Evolutionary conservation across 2,888 invertebrate species (phyloP), one percentile per base, ranked within the genome.

Genomic region (Eremobia ochroleuca): DNA sequence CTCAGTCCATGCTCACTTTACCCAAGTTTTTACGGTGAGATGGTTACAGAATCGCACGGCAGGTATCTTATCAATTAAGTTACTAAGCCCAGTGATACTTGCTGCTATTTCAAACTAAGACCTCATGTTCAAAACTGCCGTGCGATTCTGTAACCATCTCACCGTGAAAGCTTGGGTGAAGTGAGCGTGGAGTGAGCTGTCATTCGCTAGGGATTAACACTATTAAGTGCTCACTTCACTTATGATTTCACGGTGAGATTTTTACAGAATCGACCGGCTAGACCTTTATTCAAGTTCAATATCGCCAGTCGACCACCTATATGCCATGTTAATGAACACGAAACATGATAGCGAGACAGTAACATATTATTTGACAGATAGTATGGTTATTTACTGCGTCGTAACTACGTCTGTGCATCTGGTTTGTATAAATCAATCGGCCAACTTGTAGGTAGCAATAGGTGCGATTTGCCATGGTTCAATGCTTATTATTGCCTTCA

Each of bases 381-480:
- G 76, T 83, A 65, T 65, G 49, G 76, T 77, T 79, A 79, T 87
- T 83, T 79, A 85, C 70, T 66, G 68, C 66, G 52, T 67, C 66
- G 70, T 85, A 76, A 68, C 76, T 71, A 78, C 79, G 59, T 65
- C 49, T 67, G 58, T 34, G 68, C 87, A 86, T 87, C 87, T 87
- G 87, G 78, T 82, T 85, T 77, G 58, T 75, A 79, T 87, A 84
- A 87, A 85, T 84, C 87, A 82, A 84, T 87, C 76, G 65, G 66
- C 55, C 28, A 77, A 76, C 59, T 77, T 80, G 79, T 79, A 77
- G 77, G 68, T 81, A 77, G 76, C 73, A 69, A 83, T 77, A 73
- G 72, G 70, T 71, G 73, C 65, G 77, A 85, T 77, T 83, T 81
- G 74, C 69, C 80, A 66, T 67, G 71, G 75, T 77, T 80, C 74